Evolutionary conservation across 2,113 vertebrate genomes (phyloP), one percentile per base, ranked within the genome.

Genomic region (Mastomys natalensis): DNA sequence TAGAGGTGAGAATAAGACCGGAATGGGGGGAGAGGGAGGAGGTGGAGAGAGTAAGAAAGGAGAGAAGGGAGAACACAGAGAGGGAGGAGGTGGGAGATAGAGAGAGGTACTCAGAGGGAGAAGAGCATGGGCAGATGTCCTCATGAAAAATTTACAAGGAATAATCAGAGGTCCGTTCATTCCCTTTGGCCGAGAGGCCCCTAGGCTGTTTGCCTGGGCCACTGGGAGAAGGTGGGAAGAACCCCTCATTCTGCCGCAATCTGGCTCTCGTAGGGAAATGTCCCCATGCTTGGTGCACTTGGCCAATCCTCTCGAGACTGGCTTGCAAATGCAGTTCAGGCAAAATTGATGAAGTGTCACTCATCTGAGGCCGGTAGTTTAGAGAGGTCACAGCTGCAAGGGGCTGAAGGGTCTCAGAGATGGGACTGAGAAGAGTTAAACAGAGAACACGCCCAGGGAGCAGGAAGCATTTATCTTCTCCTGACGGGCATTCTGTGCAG

Each of bases 61-160:
- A 21, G 51, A 11, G 19, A 13, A 43, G 11, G 22, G n/a, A 17
- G 97, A 97, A 96, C 97, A 97, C 97, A 98, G 98, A 97, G 96
- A 93, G 97, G 98, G 98, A 98, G 98, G 16, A 10, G 40, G 81
- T 5, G 81, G 4, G 22, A 62, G n/a, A 85, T 10, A 85, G 29
- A 45, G 21, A n/a, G 81, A 2, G 60, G n/a, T 58, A 74, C 95
- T 77, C 68, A 64, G 97, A 97, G 98, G 82, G 92, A 98, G 97
- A 97, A 97, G 97, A 97, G 97, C 96, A 96, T 53, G 97, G 98
- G 98, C 98, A 99, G 99, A 99, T 99, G 99, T 98, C 98, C 97
- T 99, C 98, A 99, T 99, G 99, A 99, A 99, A 99, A 98, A 99
- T 99, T 99, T 98, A 99, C 0, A 4, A 98, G 97, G 97, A 98